phyloP scores from a whole-genome alignment of 1,140 invertebrate species.

The Meloidogyne floridensis region DNA sequence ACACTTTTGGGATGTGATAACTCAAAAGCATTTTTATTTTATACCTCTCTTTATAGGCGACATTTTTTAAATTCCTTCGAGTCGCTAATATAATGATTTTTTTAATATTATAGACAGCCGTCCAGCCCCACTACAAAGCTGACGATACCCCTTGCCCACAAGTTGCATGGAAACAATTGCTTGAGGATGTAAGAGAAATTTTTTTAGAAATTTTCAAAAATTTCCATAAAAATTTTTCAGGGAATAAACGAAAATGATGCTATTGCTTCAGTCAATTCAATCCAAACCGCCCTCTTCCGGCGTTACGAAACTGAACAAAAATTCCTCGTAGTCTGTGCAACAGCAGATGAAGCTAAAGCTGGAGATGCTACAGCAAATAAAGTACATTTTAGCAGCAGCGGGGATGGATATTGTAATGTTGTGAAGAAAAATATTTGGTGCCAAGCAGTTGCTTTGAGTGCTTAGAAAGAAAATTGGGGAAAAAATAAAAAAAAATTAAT shows the following conservation, averaged over 20 bases:
- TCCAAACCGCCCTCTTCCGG: conserved; percentile 32
- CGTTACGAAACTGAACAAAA: conserved; percentile 27
- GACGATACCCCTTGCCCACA: conserved; percentile 35
- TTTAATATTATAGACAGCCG: not conserved
- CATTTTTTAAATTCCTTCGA: too few species aligned
- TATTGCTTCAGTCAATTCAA: conserved; percentile 20
- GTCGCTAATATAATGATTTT: too few species aligned
- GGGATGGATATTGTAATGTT: conserved; percentile 33
- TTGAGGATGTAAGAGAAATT: conserved; percentile 28
- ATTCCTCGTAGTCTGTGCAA: conserved; percentile 28
- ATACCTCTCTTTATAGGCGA: too few species aligned
- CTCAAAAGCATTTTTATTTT: too few species aligned
- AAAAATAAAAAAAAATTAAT: not conserved
- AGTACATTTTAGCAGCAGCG: conserved; percentile 27
- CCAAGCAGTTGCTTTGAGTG: conserved; percentile 29
- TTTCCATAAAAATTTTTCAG: not conserved
- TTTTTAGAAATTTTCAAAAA: not conserved
- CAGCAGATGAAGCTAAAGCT: conserved; percentile 26
- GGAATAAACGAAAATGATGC: conserved; percentile 25
- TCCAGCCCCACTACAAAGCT: conserved; percentile 30
- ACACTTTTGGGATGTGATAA: too few species aligned
- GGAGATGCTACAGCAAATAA: conserved; percentile 19
- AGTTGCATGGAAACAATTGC: conserved; percentile 29
- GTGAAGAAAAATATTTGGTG: conserved; percentile 31
- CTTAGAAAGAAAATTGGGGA: not conserved